Evolutionary conservation across 1,140 invertebrate genomes (phyloP), one percentile per base, ranked within the genome.

Genomic region (Drosophila miranda): DNA sequence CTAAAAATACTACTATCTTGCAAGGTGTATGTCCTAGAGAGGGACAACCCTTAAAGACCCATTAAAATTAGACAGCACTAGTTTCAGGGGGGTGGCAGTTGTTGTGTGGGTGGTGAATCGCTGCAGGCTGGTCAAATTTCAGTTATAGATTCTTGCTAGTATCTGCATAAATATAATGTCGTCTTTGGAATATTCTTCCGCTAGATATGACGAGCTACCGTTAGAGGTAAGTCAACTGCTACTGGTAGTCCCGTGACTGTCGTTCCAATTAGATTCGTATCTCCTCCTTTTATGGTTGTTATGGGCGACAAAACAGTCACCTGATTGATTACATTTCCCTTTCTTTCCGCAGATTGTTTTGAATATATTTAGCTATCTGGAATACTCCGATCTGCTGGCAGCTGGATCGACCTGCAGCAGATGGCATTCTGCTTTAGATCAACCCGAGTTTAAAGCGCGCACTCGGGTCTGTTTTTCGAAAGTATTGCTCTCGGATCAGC

Each of bases 321-420:
- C 83, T 88, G 83, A 89, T 67, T 67, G 28, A 60, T 42, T 63
- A 50, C 64, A 42, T 72, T 46, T 44, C 16, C 43, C 5, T 60
- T 79, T 79, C 30, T 61, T 42, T 74, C 48, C 91, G 46, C 90
- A 95, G 94, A 92, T 94, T 48, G 91, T 95, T 56, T 91, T 93
- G 42, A 92, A 94, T 62, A 92, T 95, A 66, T 93, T 94, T 75
- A 93, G 93, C 75, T 94, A 93, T 84, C 87, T 95, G 63, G 91
- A 93, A 28, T 92, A 92, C 69, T 91, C 93, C 6, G 94, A 95
- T 66, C 88, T 93, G 71, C 92, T 93, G 78, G 87, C 91, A 23
- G 94, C 93, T 38, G 93, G 93, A 69, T 90, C 93, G 69, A 93
- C 93, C 21, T 94, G 93, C 75, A 89, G 84, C 2, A 87, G 92